Evolutionary conservation across 2,888 invertebrate species (phyloP), one percentile per base, ranked within the genome.

Genomic region (Epinotia nisella): DNA sequence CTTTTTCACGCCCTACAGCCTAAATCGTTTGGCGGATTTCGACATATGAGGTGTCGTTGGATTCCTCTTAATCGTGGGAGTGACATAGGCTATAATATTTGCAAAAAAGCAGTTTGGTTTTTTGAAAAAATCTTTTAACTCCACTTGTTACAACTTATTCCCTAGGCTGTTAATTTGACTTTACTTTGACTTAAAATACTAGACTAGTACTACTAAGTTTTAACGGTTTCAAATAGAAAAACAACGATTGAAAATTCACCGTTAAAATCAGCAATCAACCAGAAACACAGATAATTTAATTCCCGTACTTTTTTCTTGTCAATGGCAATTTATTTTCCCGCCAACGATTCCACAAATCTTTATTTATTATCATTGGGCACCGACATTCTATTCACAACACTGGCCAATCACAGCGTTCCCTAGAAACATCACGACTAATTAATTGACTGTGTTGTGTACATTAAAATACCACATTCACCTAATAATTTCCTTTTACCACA

Each of bases 341-440:
- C 19, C 7, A 11, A 51, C 39, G 45, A 35, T 65, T 51, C 61
- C 59, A 59, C 71, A 60, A 51, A 53, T 53, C 39, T 60, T 71
- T 67, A 53, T 60, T 64, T 56, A 70, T 53, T 49, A 41, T 29
- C 59, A 70, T 65, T 61, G 45, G 61, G 45, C 66, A 45, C 70
- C 60, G 70, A 74, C 70, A 19, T 74, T 65, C 65, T 49, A 70
- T 66, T 74, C 70, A 74, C 45, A 70, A 72, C 72, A 72, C 35
- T 60, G 39, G 56, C 61, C 72, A 74, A 75, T 74, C 70, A 56
- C 45, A 51, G 9, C 73, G 51, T 56, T 65, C 74, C 73, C 66
- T 68, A 71, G 64, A 75, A 75, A 74, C 61, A 70, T 70, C 76
- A 75, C 66, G 60, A 71, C 76, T 77, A 78, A 77, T 76, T 77